These are phyloP conservation scores for Aepyceros melampus DNA, from an alignment of 2,113 vertebrate genomes.

Conservation along the genomic window DNA sequence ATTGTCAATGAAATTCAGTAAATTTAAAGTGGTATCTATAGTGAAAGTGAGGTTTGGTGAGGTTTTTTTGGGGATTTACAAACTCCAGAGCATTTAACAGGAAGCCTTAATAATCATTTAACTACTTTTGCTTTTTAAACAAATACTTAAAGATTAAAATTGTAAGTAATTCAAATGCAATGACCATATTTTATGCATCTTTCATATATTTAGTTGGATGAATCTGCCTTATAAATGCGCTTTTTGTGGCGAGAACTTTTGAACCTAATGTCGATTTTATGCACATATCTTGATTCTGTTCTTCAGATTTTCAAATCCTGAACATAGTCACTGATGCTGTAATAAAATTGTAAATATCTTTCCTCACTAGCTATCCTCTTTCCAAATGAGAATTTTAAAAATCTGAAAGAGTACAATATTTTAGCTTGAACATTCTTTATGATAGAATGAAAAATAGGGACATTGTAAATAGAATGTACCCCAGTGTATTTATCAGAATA, in stretches of 20 bases:
- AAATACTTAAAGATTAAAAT: conserved; percentile 59
- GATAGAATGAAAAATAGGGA: conserved; percentile 13
- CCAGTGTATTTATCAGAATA: not conserved
- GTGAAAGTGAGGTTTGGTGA: not conserved
- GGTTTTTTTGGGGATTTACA: not conserved
- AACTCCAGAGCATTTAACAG: not conserved
- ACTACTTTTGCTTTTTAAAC: conserved; percentile 37
- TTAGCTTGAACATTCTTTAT: conserved; percentile 23
- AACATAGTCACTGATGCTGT: conserved; percentile 11
- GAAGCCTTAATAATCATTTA: not conserved
- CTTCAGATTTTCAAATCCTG: conserved; percentile 53
- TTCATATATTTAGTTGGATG: not conserved
- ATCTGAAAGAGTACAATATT: conserved; percentile 15
- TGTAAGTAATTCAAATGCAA: conserved; percentile 55
- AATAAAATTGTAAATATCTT: not conserved
- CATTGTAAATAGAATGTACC: not conserved
- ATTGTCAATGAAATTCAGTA: not conserved
- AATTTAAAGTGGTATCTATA: not conserved
- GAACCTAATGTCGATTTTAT: not conserved
- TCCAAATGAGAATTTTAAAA: conserved; percentile 14
- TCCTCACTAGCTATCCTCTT: not conserved
- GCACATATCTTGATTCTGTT: not conserved
- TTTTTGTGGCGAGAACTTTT: conserved; percentile 32
- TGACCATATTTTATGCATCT: conserved; percentile 1
- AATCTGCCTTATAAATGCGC: not conserved